These are phyloP conservation scores for Varecia variegata DNA, from an alignment of 2,797 vertebrate species.

Conservation along the genomic window DNA sequence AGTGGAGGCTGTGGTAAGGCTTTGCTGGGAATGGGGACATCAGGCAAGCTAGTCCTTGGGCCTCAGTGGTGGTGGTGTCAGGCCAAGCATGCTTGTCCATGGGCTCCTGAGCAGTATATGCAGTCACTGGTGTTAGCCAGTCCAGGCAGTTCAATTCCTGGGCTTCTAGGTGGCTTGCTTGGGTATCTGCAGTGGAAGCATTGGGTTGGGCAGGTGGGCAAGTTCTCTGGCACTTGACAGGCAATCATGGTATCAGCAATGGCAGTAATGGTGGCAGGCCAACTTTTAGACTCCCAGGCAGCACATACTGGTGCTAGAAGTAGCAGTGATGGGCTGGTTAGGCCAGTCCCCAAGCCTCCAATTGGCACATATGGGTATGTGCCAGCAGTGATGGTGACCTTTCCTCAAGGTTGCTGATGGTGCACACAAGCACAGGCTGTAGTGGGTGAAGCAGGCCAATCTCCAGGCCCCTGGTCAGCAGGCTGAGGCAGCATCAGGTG, in stretches of 20 bases:
- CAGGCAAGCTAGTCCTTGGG: not conserved
- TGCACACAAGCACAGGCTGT: not conserved
- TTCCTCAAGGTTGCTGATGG: not conserved
- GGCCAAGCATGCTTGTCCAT: not conserved
- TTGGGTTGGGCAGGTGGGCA: not conserved
- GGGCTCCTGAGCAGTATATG: not conserved
- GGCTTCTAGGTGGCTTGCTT: not conserved
- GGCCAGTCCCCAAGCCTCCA: not conserved
- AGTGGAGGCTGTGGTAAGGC: not conserved
- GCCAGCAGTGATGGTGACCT: not conserved
- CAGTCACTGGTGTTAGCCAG: not conserved
- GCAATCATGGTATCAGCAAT: not conserved
- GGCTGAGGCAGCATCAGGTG: not conserved
- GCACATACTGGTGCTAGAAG: not conserved
- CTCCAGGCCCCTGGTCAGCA: not conserved
- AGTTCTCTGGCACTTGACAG: not conserved
- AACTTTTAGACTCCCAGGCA: not conserved
- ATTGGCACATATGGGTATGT: not conserved
- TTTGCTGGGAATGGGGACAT: not conserved
- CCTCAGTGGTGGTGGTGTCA: not conserved
- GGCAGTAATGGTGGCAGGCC: not conserved
- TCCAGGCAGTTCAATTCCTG: not conserved
- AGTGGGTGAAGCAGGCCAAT: not conserved
- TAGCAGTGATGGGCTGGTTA: not conserved
- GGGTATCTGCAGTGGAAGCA: not conserved